Conservation (phyloP, 2,113 vertebrate genomes). For the Willisornis vidua region DNA sequence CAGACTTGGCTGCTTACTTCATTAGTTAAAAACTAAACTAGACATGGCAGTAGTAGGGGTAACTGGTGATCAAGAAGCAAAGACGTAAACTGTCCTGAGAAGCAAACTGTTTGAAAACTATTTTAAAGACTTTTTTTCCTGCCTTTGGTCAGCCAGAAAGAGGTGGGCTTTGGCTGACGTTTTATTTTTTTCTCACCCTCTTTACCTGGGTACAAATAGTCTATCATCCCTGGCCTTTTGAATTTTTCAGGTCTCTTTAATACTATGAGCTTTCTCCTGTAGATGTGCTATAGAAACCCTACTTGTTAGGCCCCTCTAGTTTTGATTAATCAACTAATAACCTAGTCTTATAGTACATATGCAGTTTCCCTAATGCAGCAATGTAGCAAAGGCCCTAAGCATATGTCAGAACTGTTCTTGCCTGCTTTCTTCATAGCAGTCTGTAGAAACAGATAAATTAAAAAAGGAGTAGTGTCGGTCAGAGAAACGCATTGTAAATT, state of each 20-base stretch:
- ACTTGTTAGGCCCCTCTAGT: background rate
- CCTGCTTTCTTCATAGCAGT: background rate
- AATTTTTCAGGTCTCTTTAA: background rate
- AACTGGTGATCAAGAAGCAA: background rate
- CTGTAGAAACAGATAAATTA: background rate
- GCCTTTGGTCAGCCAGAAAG: background rate
- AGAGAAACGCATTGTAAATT: background rate
- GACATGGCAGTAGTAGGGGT: background rate
- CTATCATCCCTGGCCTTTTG: background rate
- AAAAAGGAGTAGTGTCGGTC: background rate
- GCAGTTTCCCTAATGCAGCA: background rate
- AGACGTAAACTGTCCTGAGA: background rate
- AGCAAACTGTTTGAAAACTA: background rate
- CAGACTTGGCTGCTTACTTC: background rate
- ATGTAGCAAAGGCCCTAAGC: background rate
- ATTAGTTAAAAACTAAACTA: background rate
- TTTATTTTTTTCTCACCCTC: background rate
- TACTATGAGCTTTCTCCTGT: background rate
- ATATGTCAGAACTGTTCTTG: background rate
- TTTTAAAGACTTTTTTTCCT: background rate
- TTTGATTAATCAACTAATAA: background rate
- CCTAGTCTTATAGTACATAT: background rate
- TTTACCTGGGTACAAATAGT: background rate
- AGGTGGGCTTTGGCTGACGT: background rate
- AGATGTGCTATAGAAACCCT: background rate